A percentile compares a stretch with the other conserved stretches of the same genome.
These are phyloP conservation scores for Papilio glaucus DNA, from an alignment of 1,140 invertebrate genomes.

Conservation along the genomic window DNA sequence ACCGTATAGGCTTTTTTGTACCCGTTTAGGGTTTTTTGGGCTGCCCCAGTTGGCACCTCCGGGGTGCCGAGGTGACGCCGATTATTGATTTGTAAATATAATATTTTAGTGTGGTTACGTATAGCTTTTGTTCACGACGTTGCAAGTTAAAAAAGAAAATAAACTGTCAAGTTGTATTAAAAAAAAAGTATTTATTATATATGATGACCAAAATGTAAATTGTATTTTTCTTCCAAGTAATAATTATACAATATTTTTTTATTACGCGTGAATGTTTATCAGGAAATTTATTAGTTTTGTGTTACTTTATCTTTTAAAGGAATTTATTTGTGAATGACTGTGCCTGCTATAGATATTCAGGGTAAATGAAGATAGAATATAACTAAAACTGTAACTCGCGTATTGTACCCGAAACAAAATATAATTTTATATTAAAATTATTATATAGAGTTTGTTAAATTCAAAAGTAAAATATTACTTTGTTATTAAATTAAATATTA, in stretches of 20 bases:
- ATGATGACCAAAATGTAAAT: constrained; percentile 12
- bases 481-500: background rate
- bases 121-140: constrained; percentile 4
- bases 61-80: constrained; percentile 19
- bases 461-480: background rate
- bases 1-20: constrained; percentile 54
- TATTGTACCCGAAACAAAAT: background rate
- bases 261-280: no score
- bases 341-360: background rate
- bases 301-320: background rate
- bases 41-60: constrained; percentile 35
- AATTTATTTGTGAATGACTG: background rate
- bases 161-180: background rate
- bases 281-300: background rate
- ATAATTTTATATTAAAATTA: background rate
- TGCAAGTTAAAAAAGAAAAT: constrained; percentile 4
- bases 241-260: background rate
- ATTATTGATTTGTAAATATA: constrained; percentile 36
- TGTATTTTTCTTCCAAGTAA: constrained; percentile 1
- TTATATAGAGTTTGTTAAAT: background rate
- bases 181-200: background rate
- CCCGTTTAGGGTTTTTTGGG: constrained; percentile 42
- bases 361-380: background rate
- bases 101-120: constrained; percentile 23
- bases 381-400: constrained; percentile 1